phyloP scores from a whole-genome alignment of 2,888 invertebrate genomes.

The Bruchidius siliquastri region DNA sequence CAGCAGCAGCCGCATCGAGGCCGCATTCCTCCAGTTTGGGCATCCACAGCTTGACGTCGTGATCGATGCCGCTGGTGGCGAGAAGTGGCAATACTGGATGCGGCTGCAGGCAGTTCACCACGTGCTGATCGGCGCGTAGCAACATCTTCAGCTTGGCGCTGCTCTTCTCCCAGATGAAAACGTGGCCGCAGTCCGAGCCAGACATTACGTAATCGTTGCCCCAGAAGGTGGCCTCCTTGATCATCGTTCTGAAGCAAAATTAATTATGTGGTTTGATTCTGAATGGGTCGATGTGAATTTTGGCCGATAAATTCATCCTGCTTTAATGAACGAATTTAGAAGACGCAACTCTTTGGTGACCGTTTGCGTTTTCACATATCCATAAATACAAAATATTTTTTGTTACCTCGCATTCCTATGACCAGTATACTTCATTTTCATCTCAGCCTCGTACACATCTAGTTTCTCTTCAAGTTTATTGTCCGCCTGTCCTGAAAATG shows the following conservation, averaged over 20 bases:
- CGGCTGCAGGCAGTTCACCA: conserved; percentile 80
- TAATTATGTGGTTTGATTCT: too few relatives aligned
- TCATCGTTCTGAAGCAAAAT: conserved; percentile 64
- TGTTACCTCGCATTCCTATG: conserved; percentile 73
- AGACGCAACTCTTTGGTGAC: too few relatives aligned
- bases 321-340: too few relatives aligned
- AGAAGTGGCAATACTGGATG: conserved; percentile 72
- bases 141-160: conserved; percentile 68
- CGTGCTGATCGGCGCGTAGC: conserved; percentile 75
- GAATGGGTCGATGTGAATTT: too few relatives aligned
- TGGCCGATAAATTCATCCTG: too few relatives aligned
- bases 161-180: conserved; percentile 75
- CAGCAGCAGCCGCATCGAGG: conserved; percentile 61
- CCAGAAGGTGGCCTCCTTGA: conserved; percentile 84
- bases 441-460: conserved; percentile 46
- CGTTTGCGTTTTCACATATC: too few relatives aligned
- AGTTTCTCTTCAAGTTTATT: conserved; percentile 27
- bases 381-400: too few relatives aligned
- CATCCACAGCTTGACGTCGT: conserved; percentile 80
- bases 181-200: conserved; percentile 86
- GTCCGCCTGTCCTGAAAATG: conserved; percentile 16
- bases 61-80: conserved; percentile 84
- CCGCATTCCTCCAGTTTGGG: conserved; percentile 58
- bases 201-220: conserved; percentile 76
- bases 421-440: conserved; percentile 67